These are phyloP conservation scores for Catharus fuscescens DNA, from an alignment of 2,113 vertebrate species.

Conservation along the genomic window DNA sequence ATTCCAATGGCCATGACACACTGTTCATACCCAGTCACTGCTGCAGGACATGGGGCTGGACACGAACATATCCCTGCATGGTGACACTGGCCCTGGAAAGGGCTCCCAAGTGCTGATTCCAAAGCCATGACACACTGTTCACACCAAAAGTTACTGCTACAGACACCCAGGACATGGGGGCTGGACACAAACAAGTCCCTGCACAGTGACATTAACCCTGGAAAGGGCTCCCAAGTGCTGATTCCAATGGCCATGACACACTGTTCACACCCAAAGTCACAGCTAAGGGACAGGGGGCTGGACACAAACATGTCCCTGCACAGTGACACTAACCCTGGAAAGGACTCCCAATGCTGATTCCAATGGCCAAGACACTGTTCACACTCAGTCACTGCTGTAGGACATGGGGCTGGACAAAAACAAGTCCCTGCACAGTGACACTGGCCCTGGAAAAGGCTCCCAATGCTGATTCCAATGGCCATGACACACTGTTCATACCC, in stretches of 20 bases:
- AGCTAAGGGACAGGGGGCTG: background rate
- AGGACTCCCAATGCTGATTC: background rate
- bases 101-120: background rate
- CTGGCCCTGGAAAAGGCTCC: too few species aligned
- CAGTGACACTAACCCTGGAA: fast-evolving
- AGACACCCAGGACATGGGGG: background rate
- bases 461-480: too few species aligned
- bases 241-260: background rate
- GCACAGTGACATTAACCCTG: fast-evolving
- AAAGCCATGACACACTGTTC: background rate
- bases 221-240: background rate
- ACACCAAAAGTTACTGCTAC: background rate
- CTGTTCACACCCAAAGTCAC: background rate
- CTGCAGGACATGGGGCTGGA: too few species aligned
- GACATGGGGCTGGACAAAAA: fast-evolving
- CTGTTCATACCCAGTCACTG: background rate
- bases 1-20: background rate
- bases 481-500: too few species aligned
- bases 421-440: too few species aligned
- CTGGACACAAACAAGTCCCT: background rate
- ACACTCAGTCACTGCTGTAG: background rate
- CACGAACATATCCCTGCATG: background rate
- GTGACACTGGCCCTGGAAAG: fast-evolving
- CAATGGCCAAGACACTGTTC: background rate
- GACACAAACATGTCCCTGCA: background rate